Base-by-base conservation (phyloP, 2,888 invertebrate genomes). In the Ophion costatus region DNA sequence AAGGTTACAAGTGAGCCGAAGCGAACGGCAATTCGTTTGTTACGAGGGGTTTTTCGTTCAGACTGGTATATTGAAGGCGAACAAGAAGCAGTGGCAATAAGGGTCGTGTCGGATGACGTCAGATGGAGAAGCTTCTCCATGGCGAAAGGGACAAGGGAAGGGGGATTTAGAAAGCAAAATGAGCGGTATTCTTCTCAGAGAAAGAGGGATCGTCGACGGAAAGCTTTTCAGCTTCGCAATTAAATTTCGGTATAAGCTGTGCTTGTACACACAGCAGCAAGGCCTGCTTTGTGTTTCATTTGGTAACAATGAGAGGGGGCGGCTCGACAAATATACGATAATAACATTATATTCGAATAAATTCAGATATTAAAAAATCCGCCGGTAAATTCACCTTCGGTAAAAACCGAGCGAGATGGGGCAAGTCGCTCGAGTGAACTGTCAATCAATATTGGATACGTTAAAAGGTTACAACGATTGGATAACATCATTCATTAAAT, bases 61-160 rank as follows among this genome's bases (percentile, higher is more conserved):
- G 17, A 69, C 61, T 33, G 63, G 29, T 70, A 63, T 61, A 70
- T 61, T 20, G 38, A 22, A 51, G 67, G 57, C 74, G 56, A 79
- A 70, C 78, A 51, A 79, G 61, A 70, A 69, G 74, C 70, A 29
- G n/a, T 70, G 75, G 84, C 51, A 81, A 84, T 82, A 84, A 84
- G 82, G 75, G 59, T 81, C 78, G 82, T 84, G 74, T 84, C 74
- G 78, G 81, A 81, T 84, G 78, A 84, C 69, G 82, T 79, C 69
- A 45, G 64, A 70, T 70, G 45, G 78, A 79, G 71, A 81, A 81
- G 64, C 81, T 73, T 74, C 56, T 10, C 83, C 73, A 56, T n/a
- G 17, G 29, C 38, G 22, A 42, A 20, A 66, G 71, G 51, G 14
- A 11, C 10, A 14, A 63, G 51, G 73, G 51, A 33, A 38, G 51